Evolutionary conservation across 2,113 vertebrate species (phyloP).

Genomic region (Malurus melanocephalus): DNA sequence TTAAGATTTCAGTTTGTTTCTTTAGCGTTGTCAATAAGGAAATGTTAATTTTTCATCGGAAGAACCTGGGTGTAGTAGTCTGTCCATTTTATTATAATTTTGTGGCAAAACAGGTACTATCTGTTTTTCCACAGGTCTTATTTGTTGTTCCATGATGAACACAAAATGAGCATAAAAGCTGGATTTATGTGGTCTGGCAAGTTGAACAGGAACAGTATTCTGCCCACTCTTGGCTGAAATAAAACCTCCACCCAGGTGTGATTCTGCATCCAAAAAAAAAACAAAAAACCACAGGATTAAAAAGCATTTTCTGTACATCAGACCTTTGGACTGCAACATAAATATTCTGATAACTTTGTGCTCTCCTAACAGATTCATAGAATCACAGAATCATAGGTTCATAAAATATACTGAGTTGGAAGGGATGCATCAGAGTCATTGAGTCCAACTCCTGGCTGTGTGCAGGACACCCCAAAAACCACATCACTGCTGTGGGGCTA

Average conservation of each 20-base stretch:
- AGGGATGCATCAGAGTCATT: not conserved
- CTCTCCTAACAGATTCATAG: not conserved
- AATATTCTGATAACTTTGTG: not conserved
- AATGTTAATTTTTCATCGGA: not conserved
- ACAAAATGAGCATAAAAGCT: not conserved
- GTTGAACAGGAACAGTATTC: not conserved
- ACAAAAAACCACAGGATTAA: fast-evolving
- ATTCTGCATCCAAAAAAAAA: not conserved
- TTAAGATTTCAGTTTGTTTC: not conserved
- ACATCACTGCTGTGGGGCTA: not conserved
- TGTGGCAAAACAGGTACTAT: not conserved
- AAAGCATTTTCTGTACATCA: not conserved
- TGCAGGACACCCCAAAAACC: not conserved
- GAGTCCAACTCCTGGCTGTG: too few species aligned
- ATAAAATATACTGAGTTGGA: not conserved
- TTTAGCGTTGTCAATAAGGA: not conserved
- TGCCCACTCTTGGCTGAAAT: not conserved
- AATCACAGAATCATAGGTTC: not conserved
- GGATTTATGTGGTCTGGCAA: not conserved
- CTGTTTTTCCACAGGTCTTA: not conserved
- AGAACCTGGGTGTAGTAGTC: not conserved
- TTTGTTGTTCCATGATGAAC: not conserved
- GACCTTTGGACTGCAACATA: not conserved
- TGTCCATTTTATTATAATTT: not conserved
- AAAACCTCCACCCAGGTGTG: not conserved